phyloP scores from a whole-genome alignment of 2,113 vertebrate genomes.

The Henicopernis longicauda region DNA sequence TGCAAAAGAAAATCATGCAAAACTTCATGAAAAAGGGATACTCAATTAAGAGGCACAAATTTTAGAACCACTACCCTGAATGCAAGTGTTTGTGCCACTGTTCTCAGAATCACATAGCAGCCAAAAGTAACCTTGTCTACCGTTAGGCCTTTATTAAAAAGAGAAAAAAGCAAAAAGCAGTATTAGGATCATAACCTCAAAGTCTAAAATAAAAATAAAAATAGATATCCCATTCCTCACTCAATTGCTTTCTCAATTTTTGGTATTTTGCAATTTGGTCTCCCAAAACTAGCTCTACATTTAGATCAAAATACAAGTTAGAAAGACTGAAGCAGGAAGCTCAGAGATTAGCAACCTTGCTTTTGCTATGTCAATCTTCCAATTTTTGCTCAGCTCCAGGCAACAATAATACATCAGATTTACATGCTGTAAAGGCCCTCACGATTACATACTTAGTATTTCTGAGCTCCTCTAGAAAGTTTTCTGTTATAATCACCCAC shows the following conservation, averaged over 20 bases:
- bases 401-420: neutral
- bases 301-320: neutral
- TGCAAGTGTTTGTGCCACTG: neutral
- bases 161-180: neutral
- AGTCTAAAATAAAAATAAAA: neutral
- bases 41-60: neutral
- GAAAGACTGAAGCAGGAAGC: neutral
- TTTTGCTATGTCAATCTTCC: neutral
- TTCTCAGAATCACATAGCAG: neutral
- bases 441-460: neutral
- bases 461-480: neutral
- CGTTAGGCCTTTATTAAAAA: neutral
- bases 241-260: neutral
- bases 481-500: neutral
- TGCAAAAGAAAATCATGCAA: neutral
- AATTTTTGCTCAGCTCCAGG: neutral
- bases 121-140: neutral
- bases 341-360: neutral
- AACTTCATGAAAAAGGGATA: neutral
- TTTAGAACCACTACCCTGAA: neutral
- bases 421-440: neutral
- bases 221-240: neutral
- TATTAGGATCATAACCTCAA: neutral
- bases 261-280: neutral
- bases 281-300: neutral